Evolutionary conservation across 2,797 vertebrate species (phyloP).

Genomic region (Microchirus variegatus): DNA sequence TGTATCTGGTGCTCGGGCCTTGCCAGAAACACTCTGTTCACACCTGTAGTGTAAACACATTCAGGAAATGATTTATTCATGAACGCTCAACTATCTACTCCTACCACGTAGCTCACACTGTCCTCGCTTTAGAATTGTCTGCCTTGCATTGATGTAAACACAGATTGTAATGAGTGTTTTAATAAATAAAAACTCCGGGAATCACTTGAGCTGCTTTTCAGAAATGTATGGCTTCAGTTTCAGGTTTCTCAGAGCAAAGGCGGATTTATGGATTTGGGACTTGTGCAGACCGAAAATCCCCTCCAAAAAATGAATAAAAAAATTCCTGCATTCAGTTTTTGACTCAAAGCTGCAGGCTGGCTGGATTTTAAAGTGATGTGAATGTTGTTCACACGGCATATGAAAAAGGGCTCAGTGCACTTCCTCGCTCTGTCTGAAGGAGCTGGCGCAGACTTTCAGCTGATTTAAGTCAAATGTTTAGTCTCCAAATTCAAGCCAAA

Average conservation of each 20-base stretch:
- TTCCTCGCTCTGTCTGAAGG: not conserved
- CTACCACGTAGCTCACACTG: too few species aligned
- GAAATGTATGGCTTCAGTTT: not conserved
- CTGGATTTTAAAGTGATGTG: not conserved
- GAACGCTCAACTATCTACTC: too few species aligned
- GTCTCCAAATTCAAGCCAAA: not conserved
- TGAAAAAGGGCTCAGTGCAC: not conserved
- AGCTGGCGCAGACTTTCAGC: not conserved
- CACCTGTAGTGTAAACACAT: too few species aligned
- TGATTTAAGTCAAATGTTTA: not conserved
- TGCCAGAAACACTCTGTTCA: too few species aligned
- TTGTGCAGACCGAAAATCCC: not conserved
- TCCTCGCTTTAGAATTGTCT: too few species aligned
- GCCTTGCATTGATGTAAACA: too few species aligned
- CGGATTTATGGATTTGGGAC: not conserved
- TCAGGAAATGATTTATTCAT: too few species aligned
- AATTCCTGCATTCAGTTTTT: not conserved
- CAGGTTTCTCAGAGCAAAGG: not conserved
- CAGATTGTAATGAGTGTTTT: too few species aligned
- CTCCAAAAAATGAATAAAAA: too few species aligned
- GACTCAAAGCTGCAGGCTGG: not conserved
- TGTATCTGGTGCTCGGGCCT: too few species aligned
- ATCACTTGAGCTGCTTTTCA: not conserved
- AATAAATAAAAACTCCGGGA: too few species aligned
- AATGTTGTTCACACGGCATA: not conserved